These are phyloP conservation scores for Dusona sp. DNA, from an alignment of 2,888 invertebrate genomes.

Conservation along the genomic window DNA sequence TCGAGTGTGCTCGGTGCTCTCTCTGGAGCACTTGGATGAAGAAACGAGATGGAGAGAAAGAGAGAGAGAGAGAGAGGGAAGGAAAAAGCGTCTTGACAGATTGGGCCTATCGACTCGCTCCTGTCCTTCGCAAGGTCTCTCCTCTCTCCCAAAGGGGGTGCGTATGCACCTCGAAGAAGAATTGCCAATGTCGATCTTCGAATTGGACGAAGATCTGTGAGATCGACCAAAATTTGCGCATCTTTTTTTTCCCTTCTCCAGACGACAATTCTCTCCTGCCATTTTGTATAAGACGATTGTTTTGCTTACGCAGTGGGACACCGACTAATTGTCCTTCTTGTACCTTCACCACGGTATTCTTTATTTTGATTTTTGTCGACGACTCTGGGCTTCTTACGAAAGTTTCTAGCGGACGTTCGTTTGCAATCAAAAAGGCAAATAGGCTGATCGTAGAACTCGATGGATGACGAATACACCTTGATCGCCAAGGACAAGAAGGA, in stretches of 20 bases:
- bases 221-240: slow-evolving; percentile 42
- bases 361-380: background rate
- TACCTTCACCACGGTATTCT: background rate
- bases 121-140: slow-evolving; percentile 64
- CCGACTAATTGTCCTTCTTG: slow-evolving; percentile 12
- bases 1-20: slow-evolving; percentile 43
- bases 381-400: background rate
- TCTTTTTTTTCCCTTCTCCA: background rate
- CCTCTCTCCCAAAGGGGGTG: background rate
- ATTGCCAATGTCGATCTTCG: slow-evolving; percentile 58
- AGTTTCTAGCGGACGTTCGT: slow-evolving; percentile 16
- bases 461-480: slow-evolving; percentile 33
- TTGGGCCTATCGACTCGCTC: slow-evolving; percentile 81
- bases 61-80: slow-evolving; percentile 60
- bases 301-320: background rate
- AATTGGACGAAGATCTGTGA: slow-evolving; percentile 54
- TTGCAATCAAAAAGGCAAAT: slow-evolving; percentile 27
- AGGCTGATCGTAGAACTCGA: slow-evolving; percentile 14
- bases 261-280: slow-evolving; percentile 10
- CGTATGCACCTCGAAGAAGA: slow-evolving; percentile 61
- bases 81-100: slow-evolving; percentile 78
- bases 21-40: slow-evolving; percentile 51
- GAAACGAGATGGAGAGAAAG: slow-evolving; percentile 35
- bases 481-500: slow-evolving; percentile 75
- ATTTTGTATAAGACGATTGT: slow-evolving; percentile 17